phyloP scores from a whole-genome alignment of 2,888 invertebrate genomes.

The Liodrosophila aerea region DNA sequence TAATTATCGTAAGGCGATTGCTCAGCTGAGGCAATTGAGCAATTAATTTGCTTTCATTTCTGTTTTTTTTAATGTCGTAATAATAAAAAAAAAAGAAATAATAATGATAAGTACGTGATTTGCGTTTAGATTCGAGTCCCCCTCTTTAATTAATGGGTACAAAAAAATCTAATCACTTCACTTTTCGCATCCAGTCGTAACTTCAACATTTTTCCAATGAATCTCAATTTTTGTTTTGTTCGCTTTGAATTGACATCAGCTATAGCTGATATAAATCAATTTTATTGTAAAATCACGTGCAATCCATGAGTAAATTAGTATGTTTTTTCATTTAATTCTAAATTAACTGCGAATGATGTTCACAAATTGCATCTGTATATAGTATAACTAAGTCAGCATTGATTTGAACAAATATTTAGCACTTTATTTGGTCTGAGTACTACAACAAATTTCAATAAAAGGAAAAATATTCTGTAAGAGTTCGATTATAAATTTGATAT shows the following conservation, averaged over 20 bases:
- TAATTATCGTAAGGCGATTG: constrained; percentile 58
- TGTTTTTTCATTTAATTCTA: constrained; percentile 8
- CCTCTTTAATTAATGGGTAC: constrained; percentile 32
- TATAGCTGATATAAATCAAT: constrained; percentile 24
- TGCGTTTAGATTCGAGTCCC: constrained; percentile 6
- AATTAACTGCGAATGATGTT: constrained; percentile 21
- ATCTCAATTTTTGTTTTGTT: constrained; percentile 21
- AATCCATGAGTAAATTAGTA: not conserved
- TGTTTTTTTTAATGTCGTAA: constrained; percentile 20
- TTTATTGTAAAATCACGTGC: not conserved
- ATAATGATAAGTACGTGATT: constrained; percentile 39
- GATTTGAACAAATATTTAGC: no score
- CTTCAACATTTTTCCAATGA: constrained; percentile 33
- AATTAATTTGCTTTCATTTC: constrained; percentile 9
- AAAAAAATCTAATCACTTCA: constrained; percentile 43
- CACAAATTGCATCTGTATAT: constrained; percentile 5
- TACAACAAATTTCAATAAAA: no score
- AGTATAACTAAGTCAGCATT: no score
- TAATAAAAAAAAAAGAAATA: no score
- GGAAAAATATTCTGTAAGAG: no score
- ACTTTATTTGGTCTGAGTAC: no score
- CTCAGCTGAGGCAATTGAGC: no score
- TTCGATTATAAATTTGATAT: no score
- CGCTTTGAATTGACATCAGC: constrained; percentile 18
- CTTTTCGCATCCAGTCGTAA: constrained; percentile 54